These are phyloP conservation scores for Sebastes itinus DNA, from an alignment of 2,797 vertebrate genomes.

Conservation along the genomic window DNA sequence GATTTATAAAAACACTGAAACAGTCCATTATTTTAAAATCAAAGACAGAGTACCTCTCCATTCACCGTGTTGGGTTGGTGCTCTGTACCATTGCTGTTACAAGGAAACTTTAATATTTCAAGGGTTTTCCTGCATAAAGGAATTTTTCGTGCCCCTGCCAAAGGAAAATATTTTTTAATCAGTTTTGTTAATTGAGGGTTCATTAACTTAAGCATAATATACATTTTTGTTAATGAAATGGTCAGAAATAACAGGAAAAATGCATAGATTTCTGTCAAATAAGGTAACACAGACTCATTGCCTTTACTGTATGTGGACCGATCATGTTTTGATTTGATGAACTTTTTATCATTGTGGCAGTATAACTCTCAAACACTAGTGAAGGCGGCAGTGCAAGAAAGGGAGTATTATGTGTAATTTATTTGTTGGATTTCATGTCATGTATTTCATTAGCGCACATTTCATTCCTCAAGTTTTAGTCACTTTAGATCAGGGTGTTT, in stretches of 20 bases:
- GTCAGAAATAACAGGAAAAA: too few species aligned
- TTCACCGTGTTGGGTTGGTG: neutral
- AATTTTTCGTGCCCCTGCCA: too few species aligned
- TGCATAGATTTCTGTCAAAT: too few species aligned
- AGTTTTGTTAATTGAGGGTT: too few species aligned
- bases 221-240: too few species aligned
- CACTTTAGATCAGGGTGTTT: neutral
- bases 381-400: neutral
- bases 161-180: too few species aligned
- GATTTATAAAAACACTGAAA: neutral
- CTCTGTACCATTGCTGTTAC: neutral
- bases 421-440: neutral
- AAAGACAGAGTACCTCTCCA: neutral
- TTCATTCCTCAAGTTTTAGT: neutral
- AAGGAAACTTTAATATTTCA: neutral
- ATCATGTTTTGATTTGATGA: neutral
- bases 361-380: neutral
- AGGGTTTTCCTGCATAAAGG: too few species aligned
- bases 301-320: neutral
- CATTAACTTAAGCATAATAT: too few species aligned
- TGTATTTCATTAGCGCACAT: neutral
- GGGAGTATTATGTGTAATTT: neutral
- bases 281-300: too few species aligned
- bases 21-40: neutral
- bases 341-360: neutral